Base-by-base conservation (phyloP, 2,888 invertebrate genomes). In the Leptarthrus brevirostris region DNA sequence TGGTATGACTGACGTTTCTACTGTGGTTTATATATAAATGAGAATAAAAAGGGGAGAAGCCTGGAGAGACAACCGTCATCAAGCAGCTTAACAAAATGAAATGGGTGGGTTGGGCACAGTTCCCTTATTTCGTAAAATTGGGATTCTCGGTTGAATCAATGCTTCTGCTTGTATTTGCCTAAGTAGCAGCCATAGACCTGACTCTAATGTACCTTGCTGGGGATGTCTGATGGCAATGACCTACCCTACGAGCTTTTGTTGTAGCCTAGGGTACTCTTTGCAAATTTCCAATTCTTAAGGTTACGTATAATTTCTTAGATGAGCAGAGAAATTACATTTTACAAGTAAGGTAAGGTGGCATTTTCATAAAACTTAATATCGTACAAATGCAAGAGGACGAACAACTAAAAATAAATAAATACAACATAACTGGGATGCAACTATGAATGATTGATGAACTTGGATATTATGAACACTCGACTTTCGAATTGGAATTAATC, bases 131-230 rank as follows among this genome's bases (percentile, higher is more conserved):
- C 24, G 22, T 22, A 24, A 64, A 64, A 40, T 64, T 64, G 10
- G 24, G 47, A 64, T 64, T 64, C 64, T 44, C 16, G 64, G 64
- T 64, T 64, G 47, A 64, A 64, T 64, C 64, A 64, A 64, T 64
- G 64, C 64, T 44, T 12, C 12, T 64, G 22, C 24, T 22, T 64
- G 22, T 22, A 34, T 12, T 36, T 14, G 44, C 44, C 44, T 4
- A 4, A 12, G 12, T 16, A 4, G 4, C 44, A 16, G 16, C 4
- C 12, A 16, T 18, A 49, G 16, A 49, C 49, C 49, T 49, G 49
- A 20, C 49, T 49, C 18, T 5, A 12, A 49, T 20, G 10, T 58
- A 64, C 44, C 10, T 61, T 64, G 64, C 40, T 44, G 64, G 58
- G 58, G 26, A 22, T 44, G 64, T 64, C 36, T 40, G 64, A 64